Evolutionary conservation across 2,888 invertebrate genomes (phyloP), one percentile per base, ranked within the genome.

Genomic region (Clostera curtula): DNA sequence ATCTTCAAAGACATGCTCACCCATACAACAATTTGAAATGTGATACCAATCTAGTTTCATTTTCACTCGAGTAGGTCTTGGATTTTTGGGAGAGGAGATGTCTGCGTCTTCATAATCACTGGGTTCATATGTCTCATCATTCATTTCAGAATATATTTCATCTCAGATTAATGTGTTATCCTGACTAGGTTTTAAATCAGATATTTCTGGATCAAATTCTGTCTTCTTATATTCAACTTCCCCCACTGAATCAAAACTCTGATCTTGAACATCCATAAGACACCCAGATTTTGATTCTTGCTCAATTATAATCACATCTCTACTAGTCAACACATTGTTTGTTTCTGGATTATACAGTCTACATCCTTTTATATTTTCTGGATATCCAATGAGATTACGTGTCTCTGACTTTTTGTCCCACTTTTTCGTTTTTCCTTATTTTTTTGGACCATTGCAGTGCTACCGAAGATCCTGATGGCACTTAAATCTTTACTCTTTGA

Each of bases 321-420:
- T n/a, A n/a, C 29, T 36, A 1, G 31, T 31, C 5, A 15, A 25
- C 4, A 42, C 19, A 18, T 8, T 18, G 4, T 22, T 34, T 5
- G 20, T 36, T 12, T 12, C 10, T 17, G 33, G 33, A 12, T 25
- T 11, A 16, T 18, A 30, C n/a, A n/a, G n/a, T n/a, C n/a, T n/a
- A n/a, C n/a, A n/a, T n/a, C n/a, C n/a, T n/a, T n/a, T n/a, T n/a
- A n/a, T n/a, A n/a, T n/a, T n/a, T n/a, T n/a, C n/a, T n/a, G n/a
- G n/a, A n/a, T n/a, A n/a, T n/a, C n/a, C n/a, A 9, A 36, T 22
- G 5, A 37, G 22, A 14, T 33, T 30, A 20, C 17, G 26, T 24
- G 34, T 25, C 23, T 4, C 8, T 9, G 27, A 12, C 10, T 38
- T 32, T 8, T 27, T 38, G 14, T 37, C 34, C 32, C 34, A 38